These are phyloP conservation scores for Rana temporaria DNA, from an alignment of 2,113 vertebrate species.

Conservation along the genomic window DNA sequence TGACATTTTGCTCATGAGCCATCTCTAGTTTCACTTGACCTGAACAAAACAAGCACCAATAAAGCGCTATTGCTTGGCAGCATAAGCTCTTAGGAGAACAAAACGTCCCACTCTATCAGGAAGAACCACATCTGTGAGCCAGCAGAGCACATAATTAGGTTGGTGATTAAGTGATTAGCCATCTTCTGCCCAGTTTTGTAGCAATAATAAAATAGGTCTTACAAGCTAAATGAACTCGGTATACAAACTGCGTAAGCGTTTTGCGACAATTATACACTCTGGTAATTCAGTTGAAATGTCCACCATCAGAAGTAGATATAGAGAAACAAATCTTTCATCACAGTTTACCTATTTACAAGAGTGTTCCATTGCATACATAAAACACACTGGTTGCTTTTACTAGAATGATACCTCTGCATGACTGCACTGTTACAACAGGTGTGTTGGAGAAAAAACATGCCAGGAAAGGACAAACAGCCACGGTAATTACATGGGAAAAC, in stretches of 20 bases:
- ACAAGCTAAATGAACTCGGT: conserved; percentile 44
- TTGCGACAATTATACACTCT: conserved; percentile 15
- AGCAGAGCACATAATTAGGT: conserved; percentile 56
- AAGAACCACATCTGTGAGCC: conserved; percentile 50
- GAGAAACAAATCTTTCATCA: background rate
- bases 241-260: conserved; percentile 15
- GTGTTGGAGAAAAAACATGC: too few species aligned
- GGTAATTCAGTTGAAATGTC: conserved; percentile 34
- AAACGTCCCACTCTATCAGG: conserved; percentile 40
- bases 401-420: too few species aligned
- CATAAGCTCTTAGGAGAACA: conserved; percentile 54
- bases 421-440: too few species aligned
- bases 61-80: conserved; percentile 55
- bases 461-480: too few species aligned
- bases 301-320: background rate
- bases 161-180: conserved; percentile 55
- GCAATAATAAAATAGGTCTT: conserved; percentile 49
- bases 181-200: conserved; percentile 46
- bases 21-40: conserved; percentile 33
- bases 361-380: too few species aligned
- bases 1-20: conserved; percentile 3
- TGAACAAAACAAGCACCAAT: conserved; percentile 47
- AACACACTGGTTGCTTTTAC: background rate
- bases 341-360: too few species aligned
- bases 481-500: too few species aligned